Conservation (phyloP, 2,113 vertebrate species). For the Labeo rohita region DNA sequence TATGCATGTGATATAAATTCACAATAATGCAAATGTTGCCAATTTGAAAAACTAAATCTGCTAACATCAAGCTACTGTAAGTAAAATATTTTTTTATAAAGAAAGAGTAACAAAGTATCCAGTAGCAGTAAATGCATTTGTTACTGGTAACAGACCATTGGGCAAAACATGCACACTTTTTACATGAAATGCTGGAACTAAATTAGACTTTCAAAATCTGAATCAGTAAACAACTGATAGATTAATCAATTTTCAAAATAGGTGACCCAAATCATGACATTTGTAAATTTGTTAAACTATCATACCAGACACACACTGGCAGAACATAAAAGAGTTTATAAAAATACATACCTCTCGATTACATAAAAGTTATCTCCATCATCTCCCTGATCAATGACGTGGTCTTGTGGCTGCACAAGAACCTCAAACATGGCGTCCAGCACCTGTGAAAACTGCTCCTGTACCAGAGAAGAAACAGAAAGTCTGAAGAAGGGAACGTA, state of each 20-base stretch:
- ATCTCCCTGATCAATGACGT: constrained; percentile 97
- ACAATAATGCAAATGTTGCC: not conserved
- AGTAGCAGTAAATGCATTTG: not conserved
- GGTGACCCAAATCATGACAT: not conserved
- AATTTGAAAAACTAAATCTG: not conserved
- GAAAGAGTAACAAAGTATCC: not conserved
- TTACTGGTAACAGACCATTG: not conserved
- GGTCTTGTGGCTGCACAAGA: constrained; percentile 87
- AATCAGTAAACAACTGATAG: not conserved
- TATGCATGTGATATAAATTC: not conserved
- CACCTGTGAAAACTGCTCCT: constrained; percentile 97
- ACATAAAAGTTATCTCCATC: constrained; percentile 99
- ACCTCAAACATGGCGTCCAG: constrained; percentile 99
- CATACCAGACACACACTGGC: not conserved
- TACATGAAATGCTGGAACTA: not conserved
- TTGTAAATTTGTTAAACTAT: not conserved
- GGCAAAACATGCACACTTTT: not conserved
- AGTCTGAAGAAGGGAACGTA: not conserved
- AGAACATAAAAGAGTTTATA: not conserved
- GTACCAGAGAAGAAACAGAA: constrained; percentile 2
- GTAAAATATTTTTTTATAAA: not conserved
- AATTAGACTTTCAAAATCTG: not conserved
- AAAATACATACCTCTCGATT: constrained; percentile 83
- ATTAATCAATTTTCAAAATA: not conserved
- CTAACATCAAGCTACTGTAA: not conserved